These are phyloP conservation scores for Gorsachius goisagi DNA, from an alignment of 2,113 vertebrate genomes.

Conservation along the genomic window DNA sequence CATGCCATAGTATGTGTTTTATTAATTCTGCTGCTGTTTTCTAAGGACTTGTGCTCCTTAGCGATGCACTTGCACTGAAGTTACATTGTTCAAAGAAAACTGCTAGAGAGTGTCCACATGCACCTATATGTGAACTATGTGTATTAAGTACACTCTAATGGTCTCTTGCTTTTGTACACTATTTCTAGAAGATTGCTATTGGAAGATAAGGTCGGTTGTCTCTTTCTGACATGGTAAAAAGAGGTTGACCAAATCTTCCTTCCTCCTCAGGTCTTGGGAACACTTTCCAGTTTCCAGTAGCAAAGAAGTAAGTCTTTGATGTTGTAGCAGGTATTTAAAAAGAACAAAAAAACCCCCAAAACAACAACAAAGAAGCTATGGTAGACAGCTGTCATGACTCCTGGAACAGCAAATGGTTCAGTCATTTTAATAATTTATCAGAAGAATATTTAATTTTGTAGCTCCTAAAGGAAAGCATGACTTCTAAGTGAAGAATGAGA, in stretches of 20 bases:
- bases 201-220: not conserved
- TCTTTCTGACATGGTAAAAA: not conserved
- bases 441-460: constrained; percentile 1
- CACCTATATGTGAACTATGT: not conserved
- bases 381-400: not conserved
- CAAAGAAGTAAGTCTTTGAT: not conserved
- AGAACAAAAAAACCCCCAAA: not conserved
- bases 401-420: not conserved
- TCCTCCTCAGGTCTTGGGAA: not conserved
- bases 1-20: not conserved
- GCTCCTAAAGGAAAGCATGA: not conserved
- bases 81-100: fast-evolving
- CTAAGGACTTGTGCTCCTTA: not conserved
- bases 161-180: not conserved
- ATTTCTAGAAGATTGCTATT: not conserved
- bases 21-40: not conserved
- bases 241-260: not conserved
- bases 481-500: not conserved
- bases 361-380: not conserved
- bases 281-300: not conserved
- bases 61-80: not conserved
- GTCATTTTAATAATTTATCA: constrained; percentile 14
- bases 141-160: not conserved
- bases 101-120: not conserved
- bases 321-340: not conserved